phyloP scores from a whole-genome alignment of 1,140 invertebrate species.

The Procambarus clarkii region DNA sequence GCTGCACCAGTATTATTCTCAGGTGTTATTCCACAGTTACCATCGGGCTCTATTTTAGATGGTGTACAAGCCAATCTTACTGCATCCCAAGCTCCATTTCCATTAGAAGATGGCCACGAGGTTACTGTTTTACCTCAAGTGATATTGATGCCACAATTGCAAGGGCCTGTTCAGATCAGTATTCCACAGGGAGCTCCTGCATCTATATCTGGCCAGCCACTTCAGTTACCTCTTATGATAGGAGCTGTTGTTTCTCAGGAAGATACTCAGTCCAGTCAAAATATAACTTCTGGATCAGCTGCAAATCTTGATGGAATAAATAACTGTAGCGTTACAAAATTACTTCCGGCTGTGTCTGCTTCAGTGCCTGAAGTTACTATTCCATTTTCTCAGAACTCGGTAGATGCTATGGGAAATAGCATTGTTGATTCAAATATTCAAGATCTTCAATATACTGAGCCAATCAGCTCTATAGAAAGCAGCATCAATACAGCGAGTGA shows the following conservation, averaged over 20 bases:
- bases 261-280: not conserved
- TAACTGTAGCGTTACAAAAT: not conserved
- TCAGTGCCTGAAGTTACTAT: not conserved
- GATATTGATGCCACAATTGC: conserved; percentile 33
- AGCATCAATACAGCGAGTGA: not conserved
- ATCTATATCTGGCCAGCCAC: not conserved
- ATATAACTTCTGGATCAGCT: not conserved
- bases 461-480: not conserved
- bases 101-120: conserved; percentile 4
- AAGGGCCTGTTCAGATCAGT: conserved; percentile 32
- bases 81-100: not conserved
- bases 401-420: not conserved
- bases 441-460: not conserved
- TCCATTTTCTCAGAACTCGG: not conserved
- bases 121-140: conserved; percentile 2
- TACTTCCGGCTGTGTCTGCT: not conserved
- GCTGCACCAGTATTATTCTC: not conserved
- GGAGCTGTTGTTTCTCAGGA: conserved; percentile 6
- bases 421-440: not conserved
- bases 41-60: not conserved
- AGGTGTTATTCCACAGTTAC: not conserved
- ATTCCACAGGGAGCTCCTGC: conserved; percentile 13
- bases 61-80: not conserved
- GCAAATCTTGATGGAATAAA: not conserved
- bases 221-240: conserved; percentile 8